phyloP scores from a whole-genome alignment of 2,888 invertebrate genomes.

The Lumbricus terrestris region DNA sequence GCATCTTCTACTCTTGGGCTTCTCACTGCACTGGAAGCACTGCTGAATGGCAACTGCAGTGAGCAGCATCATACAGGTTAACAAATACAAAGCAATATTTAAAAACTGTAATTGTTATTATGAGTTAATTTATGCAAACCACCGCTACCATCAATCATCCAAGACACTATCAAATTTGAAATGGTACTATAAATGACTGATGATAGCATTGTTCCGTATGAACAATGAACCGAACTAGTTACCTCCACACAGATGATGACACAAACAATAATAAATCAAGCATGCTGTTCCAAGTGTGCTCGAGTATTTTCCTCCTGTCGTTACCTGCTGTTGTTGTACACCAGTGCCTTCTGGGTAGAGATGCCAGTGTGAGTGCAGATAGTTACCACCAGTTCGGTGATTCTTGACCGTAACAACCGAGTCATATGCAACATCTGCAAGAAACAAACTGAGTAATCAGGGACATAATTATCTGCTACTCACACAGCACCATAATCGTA shows the following conservation, averaged over 20 bases:
- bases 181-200: too few species aligned
- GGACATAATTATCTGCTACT: not conserved
- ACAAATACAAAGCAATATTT: too few species aligned
- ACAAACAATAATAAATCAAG: not conserved
- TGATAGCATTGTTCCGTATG: too few species aligned
- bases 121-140: not conserved
- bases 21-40: too few species aligned
- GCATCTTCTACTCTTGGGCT: too few species aligned
- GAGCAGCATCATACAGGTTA: too few species aligned
- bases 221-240: not conserved
- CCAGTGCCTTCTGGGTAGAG: conserved; percentile 86
- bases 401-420: conserved; percentile 87
- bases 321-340: conserved; percentile 86
- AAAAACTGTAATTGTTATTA: too few species aligned
- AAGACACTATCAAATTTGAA: not conserved
- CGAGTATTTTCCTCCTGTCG: not conserved
- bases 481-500: too few species aligned
- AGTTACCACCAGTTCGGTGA: conserved; percentile 90
- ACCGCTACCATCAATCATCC: not conserved
- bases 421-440: conserved; percentile 78
- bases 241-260: not conserved
- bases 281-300: not conserved
- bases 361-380: conserved; percentile 92
- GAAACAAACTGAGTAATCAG: not conserved
- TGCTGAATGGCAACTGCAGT: too few species aligned